Base-by-base conservation (phyloP, 2,888 invertebrate genomes). In the Scaptomyza parva region DNA sequence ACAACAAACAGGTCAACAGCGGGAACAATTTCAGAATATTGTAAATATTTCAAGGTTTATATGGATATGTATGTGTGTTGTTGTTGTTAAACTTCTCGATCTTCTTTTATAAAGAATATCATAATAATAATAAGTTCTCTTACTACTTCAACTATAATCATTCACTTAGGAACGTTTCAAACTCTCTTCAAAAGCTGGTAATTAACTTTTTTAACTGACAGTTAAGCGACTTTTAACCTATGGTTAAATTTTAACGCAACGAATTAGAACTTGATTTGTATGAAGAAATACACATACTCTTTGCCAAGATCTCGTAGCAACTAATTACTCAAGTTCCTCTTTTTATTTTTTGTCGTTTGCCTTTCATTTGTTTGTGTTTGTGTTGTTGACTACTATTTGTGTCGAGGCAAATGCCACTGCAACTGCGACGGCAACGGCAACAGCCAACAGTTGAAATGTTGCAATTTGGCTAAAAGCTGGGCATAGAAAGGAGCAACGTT, bases 401-500 rank as follows among this genome's bases (percentile, higher is more conserved):
- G 58, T 64, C 12, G 14, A 33, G 33, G 51, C 63, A 63, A 69
- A 39, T 71, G 67, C 33, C 18, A 65, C 35, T 63, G 72, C 20
- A 33, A 20, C 5, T 28, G 17, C 39, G 9, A 17, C 37, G 1
- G 11, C 24, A 41, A 22, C n/a, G 1, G 24, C 24, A 26, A 28
- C 44, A 44, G 43, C n/a, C n/a, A n/a, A n/a, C n/a, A n/a, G 30
- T 20, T 14, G 52, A 70, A 82, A 77, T 82, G 67, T 60, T 64
- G 84, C 80, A 84, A 82, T 82, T 84, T 84, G 72, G 57, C 82
- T 82, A 84, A 82, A 82, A 82, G 82, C 84, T 76, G 47, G 69
- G 76, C 82, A 82, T 63, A 58, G 68, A 69, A 82, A 76, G 70
- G 79, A 47, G 80, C 80, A 80, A 28, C 62, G 78, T 70, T 74